Conservation (phyloP, 2,888 invertebrate species). For the Lamellibrachia columna region DNA sequence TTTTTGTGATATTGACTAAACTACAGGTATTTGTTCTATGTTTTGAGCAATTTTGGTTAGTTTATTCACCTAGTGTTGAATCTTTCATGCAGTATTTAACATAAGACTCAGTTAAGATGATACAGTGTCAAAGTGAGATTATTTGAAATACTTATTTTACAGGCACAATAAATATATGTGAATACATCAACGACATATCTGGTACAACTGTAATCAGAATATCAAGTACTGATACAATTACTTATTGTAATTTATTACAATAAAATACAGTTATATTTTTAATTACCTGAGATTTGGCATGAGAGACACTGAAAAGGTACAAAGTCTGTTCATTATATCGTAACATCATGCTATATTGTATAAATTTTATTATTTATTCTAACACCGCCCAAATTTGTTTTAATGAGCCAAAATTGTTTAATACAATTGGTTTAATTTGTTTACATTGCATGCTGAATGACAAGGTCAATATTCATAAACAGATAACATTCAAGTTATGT, state of each 20-base stretch:
- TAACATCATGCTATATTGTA: no score
- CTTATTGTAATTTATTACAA: background rate
- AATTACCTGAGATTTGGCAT: background rate
- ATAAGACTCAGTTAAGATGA: background rate
- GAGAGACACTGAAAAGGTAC: background rate
- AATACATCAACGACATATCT: background rate
- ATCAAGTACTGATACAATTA: background rate
- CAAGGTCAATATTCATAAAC: no score
- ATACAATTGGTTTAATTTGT: no score
- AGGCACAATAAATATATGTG: no score
- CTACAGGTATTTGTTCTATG: conserved; percentile 13
- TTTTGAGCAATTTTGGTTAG: background rate
- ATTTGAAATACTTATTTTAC: no score
- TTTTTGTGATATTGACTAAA: background rate
- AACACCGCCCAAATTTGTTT: no score
- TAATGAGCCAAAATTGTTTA: no score
- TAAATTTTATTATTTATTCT: no score
- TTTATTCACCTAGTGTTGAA: background rate
- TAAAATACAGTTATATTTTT: background rate
- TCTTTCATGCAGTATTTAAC: background rate
- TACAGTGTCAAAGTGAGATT: no score
- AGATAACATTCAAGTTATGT: no score
- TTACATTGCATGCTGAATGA: no score
- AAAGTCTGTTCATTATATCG: background rate
- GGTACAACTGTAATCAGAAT: background rate